Conservation (phyloP, 2,888 invertebrate genomes). For the Microctonus aethiopoides region DNA sequence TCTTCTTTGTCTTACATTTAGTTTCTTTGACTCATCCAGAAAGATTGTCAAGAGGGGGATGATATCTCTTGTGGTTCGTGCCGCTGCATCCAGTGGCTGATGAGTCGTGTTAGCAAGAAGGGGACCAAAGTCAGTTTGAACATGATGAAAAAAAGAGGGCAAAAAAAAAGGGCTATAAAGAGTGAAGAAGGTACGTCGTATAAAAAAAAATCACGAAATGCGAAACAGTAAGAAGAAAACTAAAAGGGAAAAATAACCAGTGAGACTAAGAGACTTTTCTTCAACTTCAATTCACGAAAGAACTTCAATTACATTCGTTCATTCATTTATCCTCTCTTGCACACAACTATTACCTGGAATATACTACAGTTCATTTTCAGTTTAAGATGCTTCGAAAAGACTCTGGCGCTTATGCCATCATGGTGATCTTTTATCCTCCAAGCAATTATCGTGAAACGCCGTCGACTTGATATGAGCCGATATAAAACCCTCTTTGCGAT, state of each 20-base stretch:
- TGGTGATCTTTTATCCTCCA: not conserved
- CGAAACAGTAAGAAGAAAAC: not conserved
- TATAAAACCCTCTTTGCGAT: slow-evolving; percentile 14
- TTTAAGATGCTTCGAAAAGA: slow-evolving; percentile 17
- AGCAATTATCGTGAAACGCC: slow-evolving; percentile 13
- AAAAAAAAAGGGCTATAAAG: not conserved
- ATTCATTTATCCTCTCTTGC: slow-evolving; percentile 22
- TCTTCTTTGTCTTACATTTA: not conserved
- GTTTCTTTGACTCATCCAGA: slow-evolving; percentile 19
- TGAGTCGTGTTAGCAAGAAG: slow-evolving; percentile 30
- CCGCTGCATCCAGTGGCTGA: slow-evolving; percentile 34
- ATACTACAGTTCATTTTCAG: slow-evolving; percentile 14
- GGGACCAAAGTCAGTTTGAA: not conserved
- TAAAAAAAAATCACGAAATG: not conserved
- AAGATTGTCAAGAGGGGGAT: slow-evolving; percentile 26
- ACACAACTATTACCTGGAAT: not conserved
- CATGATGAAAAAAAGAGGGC: not conserved
- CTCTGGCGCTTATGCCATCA: not conserved
- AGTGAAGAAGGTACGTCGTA: not conserved
- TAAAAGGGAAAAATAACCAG: not conserved
- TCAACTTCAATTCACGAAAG: slow-evolving; percentile 3
- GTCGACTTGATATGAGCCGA: not conserved
- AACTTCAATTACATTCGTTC: slow-evolving; percentile 36
- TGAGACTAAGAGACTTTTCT: not conserved
- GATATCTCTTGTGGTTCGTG: slow-evolving; percentile 17